Conservation (phyloP, 2,113 vertebrate species). For the Benitochromis conjunctus region DNA sequence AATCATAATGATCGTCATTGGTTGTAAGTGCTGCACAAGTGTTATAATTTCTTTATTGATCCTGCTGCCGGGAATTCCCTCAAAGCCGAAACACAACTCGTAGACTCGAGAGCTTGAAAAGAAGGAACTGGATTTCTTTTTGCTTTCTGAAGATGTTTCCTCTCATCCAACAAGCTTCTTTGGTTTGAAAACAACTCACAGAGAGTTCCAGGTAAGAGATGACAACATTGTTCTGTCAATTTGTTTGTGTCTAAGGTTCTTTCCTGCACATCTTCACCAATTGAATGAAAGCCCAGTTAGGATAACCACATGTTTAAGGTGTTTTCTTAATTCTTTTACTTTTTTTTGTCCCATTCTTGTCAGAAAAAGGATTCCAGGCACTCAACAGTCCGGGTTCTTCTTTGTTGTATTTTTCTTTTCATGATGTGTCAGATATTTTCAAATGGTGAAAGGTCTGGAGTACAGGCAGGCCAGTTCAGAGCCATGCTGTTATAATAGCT, state of each 20-base stretch:
- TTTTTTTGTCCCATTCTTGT: neutral
- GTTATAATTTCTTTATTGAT: conserved; percentile 28
- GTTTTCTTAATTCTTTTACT: neutral
- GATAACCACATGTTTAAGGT: neutral
- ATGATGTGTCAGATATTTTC: rapidly evolving
- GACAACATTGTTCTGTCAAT: too few species aligned
- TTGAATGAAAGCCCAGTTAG: neutral
- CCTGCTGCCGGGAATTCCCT: neutral
- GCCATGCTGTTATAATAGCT: neutral
- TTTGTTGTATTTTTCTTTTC: neutral
- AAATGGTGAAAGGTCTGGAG: neutral
- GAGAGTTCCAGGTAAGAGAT: neutral
- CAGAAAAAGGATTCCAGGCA: neutral
- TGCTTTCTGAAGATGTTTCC: neutral
- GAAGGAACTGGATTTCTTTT: rapidly evolving
- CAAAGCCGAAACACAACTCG: neutral
- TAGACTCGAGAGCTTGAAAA: neutral
- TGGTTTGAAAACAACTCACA: neutral
- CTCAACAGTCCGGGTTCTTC: neutral
- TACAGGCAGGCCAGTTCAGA: neutral
- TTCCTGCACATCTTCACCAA: too few species aligned
- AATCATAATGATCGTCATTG: neutral
- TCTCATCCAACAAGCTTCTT: neutral
- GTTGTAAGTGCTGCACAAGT: neutral
- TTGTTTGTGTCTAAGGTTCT: too few species aligned